A percentile compares a stretch with the other conserved stretches of the same genome.
These are phyloP conservation scores for Zeus faber DNA, from an alignment of 2,113 vertebrate genomes.

Conservation along the genomic window DNA sequence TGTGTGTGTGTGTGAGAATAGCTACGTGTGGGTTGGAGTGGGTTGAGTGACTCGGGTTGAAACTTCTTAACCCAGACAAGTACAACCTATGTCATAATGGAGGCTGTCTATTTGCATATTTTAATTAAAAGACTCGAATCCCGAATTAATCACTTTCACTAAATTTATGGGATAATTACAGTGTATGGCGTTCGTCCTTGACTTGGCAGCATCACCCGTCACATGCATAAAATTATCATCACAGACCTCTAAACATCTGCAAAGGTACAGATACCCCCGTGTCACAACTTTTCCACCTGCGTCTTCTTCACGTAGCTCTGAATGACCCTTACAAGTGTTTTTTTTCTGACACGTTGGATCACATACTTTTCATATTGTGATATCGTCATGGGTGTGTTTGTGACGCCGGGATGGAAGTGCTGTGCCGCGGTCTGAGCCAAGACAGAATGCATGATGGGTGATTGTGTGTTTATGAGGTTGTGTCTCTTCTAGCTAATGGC, in stretches of 20 bases:
- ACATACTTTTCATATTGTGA: conserved; percentile 48
- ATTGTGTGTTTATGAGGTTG: not conserved
- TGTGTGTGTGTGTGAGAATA: not conserved
- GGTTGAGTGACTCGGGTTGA: too few relatives aligned
- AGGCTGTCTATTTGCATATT: conserved; percentile 66
- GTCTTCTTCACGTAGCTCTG: too few relatives aligned
- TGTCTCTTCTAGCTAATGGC: too few relatives aligned
- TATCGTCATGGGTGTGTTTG: conserved; percentile 30
- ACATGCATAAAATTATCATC: conserved; percentile 55
- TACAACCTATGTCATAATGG: conserved; percentile 30
- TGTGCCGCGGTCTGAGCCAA: too few relatives aligned
- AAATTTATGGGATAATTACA: conserved; percentile 69
- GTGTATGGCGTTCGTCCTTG: conserved; percentile 68
- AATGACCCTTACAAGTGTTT: too few relatives aligned
- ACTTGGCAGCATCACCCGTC: conserved; percentile 54
- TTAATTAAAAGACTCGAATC: conserved; percentile 69
- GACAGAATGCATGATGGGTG: too few relatives aligned
- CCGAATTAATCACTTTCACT: conserved; percentile 62
- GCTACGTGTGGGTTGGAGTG: not conserved
- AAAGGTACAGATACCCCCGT: conserved; percentile 63
- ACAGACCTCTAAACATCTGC: conserved; percentile 42
- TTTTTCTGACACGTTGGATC: conserved; percentile 58
- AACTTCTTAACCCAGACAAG: conserved; percentile 28
- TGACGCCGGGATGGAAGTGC: not conserved
- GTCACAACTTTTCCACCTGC: conserved; percentile 54